These are phyloP conservation scores for Yponomeuta evonymella DNA, from an alignment of 2,888 invertebrate genomes.

Conservation along the genomic window DNA sequence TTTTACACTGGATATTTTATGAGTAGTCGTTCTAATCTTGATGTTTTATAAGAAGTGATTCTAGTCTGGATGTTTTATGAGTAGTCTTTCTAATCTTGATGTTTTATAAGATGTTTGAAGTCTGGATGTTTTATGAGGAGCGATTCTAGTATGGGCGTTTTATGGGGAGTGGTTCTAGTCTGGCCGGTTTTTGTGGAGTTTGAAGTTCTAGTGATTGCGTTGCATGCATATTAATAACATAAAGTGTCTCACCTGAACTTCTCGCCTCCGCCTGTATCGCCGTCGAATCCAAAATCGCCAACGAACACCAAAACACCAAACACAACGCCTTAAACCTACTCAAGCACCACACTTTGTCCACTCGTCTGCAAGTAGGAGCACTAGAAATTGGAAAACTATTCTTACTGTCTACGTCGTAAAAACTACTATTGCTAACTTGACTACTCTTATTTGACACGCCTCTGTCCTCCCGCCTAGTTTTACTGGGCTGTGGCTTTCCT, in stretches of 20 bases:
- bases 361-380: conserved; percentile 38
- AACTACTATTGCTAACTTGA: conserved; percentile 45
- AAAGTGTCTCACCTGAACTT: conserved; percentile 57
- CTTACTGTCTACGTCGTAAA: conserved; percentile 44
- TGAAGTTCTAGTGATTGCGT: too few species aligned
- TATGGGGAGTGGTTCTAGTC: too few species aligned
- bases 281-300: conserved; percentile 41
- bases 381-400: conserved; percentile 39
- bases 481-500: conserved; percentile 38
- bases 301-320: conserved; percentile 55
- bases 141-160: too few species aligned
- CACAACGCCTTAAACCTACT: conserved; percentile 61
- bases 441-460: conserved; percentile 26
- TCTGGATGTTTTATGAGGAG: too few species aligned
- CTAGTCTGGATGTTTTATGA: too few species aligned
- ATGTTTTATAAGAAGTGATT: too few species aligned
- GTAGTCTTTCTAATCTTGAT: too few species aligned
- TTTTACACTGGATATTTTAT: too few species aligned
- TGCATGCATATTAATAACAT: neutral
- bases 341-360: conserved; percentile 49
- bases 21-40: too few species aligned
- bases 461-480: conserved; percentile 27
- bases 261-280: conserved; percentile 52
- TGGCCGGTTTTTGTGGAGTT: too few species aligned
- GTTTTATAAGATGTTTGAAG: too few species aligned